Evolutionary conservation across 2,797 vertebrate genomes (phyloP).

Genomic region (Heliangelus exortis): DNA sequence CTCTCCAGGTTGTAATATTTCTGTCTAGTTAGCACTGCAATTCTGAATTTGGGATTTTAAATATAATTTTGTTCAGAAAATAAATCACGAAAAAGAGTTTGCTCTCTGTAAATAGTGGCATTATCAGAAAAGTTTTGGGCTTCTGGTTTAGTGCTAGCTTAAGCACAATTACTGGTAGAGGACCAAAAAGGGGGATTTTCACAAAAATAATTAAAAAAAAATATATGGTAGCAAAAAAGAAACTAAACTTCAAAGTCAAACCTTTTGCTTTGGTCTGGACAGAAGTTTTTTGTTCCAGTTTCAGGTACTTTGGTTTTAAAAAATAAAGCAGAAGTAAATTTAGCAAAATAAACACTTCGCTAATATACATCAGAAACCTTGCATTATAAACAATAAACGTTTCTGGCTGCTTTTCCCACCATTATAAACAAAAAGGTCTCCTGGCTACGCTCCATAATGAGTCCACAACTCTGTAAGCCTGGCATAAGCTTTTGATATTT

Average conservation of each 20-base stretch:
- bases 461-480: background rate
- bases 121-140: background rate
- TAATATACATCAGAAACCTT: background rate
- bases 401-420: background rate
- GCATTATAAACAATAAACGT: accelerated
- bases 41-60: constrained; percentile 33
- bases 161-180: background rate
- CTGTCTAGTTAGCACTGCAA: background rate
- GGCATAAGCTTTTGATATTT: background rate
- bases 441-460: background rate
- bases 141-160: background rate
- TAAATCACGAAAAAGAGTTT: background rate
- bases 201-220: background rate
- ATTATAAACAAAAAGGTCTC: accelerated
- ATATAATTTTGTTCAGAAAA: background rate
- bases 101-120: background rate
- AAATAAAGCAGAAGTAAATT: background rate
- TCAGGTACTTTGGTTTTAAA: background rate
- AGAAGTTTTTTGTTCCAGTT: background rate
- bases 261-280: background rate
- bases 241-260: background rate
- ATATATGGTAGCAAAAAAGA: background rate
- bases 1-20: constrained; percentile 8
- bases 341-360: background rate
- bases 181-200: background rate